A percentile compares a stretch with the other conserved stretches of the same genome.
phyloP scores from a whole-genome alignment of 2,888 invertebrate species.

The Protophormia terraenovae region DNA sequence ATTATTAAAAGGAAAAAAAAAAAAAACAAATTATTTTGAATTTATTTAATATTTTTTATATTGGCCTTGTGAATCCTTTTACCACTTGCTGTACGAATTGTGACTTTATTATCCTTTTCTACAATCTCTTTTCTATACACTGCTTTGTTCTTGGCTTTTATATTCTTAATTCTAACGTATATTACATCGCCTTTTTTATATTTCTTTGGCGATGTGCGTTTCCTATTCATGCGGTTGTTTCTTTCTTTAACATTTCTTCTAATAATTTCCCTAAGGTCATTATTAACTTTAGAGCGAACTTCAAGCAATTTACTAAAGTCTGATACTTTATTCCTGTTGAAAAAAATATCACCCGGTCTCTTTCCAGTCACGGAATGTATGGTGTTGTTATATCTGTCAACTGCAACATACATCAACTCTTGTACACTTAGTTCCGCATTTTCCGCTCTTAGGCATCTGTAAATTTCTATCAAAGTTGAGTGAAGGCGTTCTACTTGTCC shows the following conservation, averaged over 20 bases:
- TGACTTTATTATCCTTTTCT: constrained; percentile 42
- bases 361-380: constrained; percentile 61
- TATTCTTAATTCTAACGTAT: not conserved
- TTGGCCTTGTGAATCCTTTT: constrained; percentile 37
- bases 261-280: not conserved
- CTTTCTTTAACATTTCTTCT: not conserved
- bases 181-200: constrained; percentile 4
- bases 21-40: too few relatives aligned
- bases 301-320: not conserved
- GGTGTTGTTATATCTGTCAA: constrained; percentile 67
- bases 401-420: constrained; percentile 47
- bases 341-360: constrained; percentile 64
- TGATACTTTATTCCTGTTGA: constrained; percentile 31
- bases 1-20: too few relatives aligned
- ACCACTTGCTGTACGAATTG: constrained; percentile 6
- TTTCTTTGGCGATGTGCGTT: not conserved
- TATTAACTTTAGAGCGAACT: not conserved
- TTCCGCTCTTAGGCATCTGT: constrained; percentile 60
- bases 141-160: constrained; percentile 12
- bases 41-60: constrained; percentile 29
- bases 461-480: constrained; percentile 65
- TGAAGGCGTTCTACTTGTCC: constrained; percentile 63
- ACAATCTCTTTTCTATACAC: constrained; percentile 34
- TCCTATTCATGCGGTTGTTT: not conserved
- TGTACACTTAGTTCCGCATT: constrained; percentile 7